Evolutionary conservation across 2,113 vertebrate genomes (phyloP).

Genomic region (Leucopternis melanops): DNA sequence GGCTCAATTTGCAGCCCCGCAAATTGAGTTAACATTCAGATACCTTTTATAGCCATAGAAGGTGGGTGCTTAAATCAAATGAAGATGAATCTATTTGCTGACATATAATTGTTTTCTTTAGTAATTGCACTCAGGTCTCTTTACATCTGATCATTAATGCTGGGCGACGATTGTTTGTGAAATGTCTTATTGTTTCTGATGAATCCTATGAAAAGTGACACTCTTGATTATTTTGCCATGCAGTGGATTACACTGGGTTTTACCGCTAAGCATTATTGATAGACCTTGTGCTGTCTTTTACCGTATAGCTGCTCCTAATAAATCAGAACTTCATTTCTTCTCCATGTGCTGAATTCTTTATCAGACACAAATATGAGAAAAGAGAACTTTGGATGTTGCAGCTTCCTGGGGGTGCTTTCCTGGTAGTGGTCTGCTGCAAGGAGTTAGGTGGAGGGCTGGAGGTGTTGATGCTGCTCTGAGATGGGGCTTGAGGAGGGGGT

Average conservation of each 20-base stretch:
- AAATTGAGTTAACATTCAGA: neutral
- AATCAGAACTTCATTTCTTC: neutral
- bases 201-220: constrained; percentile 39
- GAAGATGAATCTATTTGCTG: constrained; percentile 47
- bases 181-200: constrained; percentile 29
- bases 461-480: neutral
- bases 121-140: constrained; percentile 33
- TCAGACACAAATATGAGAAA: neutral
- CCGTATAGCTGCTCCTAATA: neutral
- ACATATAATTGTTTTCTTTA: constrained; percentile 48
- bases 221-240: constrained; percentile 17
- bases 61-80: constrained; percentile 3
- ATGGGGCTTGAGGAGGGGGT: neutral
- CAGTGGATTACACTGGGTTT: constrained; percentile 1
- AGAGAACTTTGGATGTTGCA: neutral
- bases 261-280: neutral
- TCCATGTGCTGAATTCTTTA: neutral
- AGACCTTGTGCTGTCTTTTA: neutral
- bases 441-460: neutral
- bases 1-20: neutral
- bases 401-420: neutral
- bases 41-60: neutral
- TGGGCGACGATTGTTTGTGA: neutral
- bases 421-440: neutral
- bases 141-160: neutral